Base-by-base conservation (phyloP, 2,113 vertebrate species). In the Calyptommatus sinebrachiatus region DNA sequence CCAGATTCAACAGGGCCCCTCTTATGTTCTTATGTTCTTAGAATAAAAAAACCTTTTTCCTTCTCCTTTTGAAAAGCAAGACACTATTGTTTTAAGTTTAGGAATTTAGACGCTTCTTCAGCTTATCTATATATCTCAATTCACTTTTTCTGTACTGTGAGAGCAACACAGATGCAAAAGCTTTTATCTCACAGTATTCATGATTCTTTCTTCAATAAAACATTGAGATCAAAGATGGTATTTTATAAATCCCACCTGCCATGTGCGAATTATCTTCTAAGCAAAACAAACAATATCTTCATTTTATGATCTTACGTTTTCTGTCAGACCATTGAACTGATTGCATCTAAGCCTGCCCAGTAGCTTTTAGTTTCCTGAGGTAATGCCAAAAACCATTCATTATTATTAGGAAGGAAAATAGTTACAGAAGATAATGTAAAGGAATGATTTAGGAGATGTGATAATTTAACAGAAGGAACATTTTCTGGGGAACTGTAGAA, bases 151-250 rank as follows among this genome's bases (percentile, higher is more conserved):
- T 41, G 46, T 72, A 73, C 28, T 73, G 57, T 48, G 69, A 60
- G 41, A 79, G 73, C 46, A 53, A 53, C 18, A 53, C 66, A 29
- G n/a, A 66, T 2, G 1, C 18, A 18, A n/a, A 67, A 18, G 50
- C 41, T 81, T 89, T 81, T 79, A 85, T 90, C 76, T 83, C 53
- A 77, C 50, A 78, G 41, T 7, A 0, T 82, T n/a, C 26, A 66
- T 67, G 18, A 71, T 53, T 74, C 31, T 35, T 72, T 35, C 74
- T 78, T 74, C 80, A 84, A 77, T 2, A 77, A 80, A 73, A 73
- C 20, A 21, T n/a, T 76, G 22, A 57, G 22, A 45, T 78, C 85
- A 65, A 29, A 73, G 81, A 87, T 79, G 78, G 14, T 7, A 2
- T 76, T 67, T 35, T 53, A 67, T 66, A 66, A 80, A 80, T 41